Evolutionary conservation across 2,113 vertebrate species (phyloP).

Genomic region (Heterochromis multidens): DNA sequence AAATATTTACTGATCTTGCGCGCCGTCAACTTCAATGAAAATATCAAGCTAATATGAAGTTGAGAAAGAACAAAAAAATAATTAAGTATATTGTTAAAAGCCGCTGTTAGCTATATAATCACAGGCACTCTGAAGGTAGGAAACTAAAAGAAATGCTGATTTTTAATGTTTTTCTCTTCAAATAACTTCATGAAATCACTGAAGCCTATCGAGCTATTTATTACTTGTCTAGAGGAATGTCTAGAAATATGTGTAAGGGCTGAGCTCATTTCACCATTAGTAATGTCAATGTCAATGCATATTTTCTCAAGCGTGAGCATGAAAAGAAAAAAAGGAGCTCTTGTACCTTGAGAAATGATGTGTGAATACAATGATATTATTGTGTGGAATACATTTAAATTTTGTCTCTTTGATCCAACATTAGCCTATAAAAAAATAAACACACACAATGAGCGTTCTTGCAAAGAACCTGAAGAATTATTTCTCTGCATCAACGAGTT

Average conservation of each 20-base stretch:
- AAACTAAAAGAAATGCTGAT: too few relatives aligned
- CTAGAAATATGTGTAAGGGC: not conserved
- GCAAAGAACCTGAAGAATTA: not conserved
- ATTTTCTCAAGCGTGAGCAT: not conserved
- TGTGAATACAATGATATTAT: not conserved
- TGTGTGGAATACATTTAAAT: not conserved
- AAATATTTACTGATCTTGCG: not conserved
- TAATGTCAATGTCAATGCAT: not conserved
- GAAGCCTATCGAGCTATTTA: not conserved
- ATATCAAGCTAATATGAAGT: not conserved
- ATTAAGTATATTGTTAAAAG: not conserved
- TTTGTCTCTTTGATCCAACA: not conserved
- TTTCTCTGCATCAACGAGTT: not conserved
- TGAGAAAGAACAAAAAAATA: not conserved
- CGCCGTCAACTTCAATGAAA: not conserved
- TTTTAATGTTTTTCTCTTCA: too few relatives aligned
- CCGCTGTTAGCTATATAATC: not conserved
- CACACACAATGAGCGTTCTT: not conserved
- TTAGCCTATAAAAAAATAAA: not conserved
- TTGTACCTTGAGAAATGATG: not conserved
- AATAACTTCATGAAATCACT: too few relatives aligned
- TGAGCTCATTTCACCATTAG: not conserved
- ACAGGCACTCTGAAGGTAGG: not conserved
- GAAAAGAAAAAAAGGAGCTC: not conserved
- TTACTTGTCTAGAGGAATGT: not conserved